Conservation (phyloP, 2,797 vertebrate species). For the Peromyscus nudipes region DNA sequence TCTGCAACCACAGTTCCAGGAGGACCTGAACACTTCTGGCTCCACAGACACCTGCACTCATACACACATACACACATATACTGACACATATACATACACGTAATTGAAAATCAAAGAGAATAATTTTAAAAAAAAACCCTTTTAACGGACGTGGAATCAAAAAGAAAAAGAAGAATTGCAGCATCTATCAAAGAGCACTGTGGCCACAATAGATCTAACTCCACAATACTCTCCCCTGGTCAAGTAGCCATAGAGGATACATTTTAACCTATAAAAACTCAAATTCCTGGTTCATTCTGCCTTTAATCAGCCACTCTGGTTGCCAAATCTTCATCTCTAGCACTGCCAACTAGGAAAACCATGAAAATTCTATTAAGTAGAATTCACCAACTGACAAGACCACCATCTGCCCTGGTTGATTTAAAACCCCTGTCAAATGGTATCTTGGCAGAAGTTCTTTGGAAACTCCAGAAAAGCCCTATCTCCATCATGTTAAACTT, state of each 20-base stretch:
- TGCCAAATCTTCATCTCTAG: conserved; percentile 20
- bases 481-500: background rate
- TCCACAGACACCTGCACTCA: background rate
- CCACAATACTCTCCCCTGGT: background rate
- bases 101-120: background rate
- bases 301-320: background rate
- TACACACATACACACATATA: background rate
- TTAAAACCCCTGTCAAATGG: conserved; percentile 56
- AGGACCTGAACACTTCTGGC: background rate
- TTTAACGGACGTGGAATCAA: background rate
- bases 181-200: background rate
- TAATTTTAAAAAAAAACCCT: background rate
- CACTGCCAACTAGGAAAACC: background rate
- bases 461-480: conserved; percentile 1
- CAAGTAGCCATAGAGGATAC: background rate
- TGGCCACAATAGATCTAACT: background rate
- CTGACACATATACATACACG: background rate
- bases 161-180: background rate
- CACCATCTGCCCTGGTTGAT: conserved; percentile 54
- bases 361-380: conserved; percentile 62
- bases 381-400: conserved; percentile 59
- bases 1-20: background rate
- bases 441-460: conserved; percentile 18
- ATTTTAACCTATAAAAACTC: background rate
- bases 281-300: background rate